phyloP scores from a whole-genome alignment of 1,140 invertebrate species.

The Wasmannia auropunctata region DNA sequence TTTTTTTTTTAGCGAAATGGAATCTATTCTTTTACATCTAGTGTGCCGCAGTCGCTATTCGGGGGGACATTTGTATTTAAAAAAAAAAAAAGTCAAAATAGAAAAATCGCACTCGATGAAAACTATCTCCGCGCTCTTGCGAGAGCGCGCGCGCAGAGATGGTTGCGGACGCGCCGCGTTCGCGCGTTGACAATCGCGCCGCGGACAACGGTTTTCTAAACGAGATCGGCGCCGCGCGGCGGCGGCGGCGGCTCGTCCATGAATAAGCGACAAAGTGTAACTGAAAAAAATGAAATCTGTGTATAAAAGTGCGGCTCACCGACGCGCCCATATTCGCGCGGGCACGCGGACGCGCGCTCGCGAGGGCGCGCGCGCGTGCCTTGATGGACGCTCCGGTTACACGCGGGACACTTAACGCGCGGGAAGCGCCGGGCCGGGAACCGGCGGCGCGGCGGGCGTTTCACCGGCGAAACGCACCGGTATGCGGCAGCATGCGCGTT shows the following conservation, averaged over 20 bases:
- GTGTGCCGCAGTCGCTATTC: not conserved
- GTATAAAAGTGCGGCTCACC: conserved; percentile 61
- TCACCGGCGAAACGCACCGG: conserved; percentile 76
- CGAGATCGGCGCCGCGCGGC: conserved; percentile 16
- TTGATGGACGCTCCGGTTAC: conserved; percentile 72
- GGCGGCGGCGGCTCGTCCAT: not conserved
- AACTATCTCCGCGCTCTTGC: not conserved
- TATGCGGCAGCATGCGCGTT: conserved; percentile 81
- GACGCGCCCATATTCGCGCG: conserved; percentile 62
- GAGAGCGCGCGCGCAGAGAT: conserved; percentile 2
- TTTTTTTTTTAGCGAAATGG: not conserved
- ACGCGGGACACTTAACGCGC: conserved; percentile 72
- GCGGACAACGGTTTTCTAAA: conserved; percentile 16
- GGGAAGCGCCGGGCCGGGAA: conserved; percentile 58
- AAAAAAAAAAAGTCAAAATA: conserved; percentile 7
- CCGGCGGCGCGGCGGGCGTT: conserved; percentile 68
- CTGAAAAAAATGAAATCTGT: conserved; percentile 74
- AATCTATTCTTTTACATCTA: not conserved
- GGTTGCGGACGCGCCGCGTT: not conserved
- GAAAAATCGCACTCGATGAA: conserved; percentile 42
- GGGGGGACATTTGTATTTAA: not conserved
- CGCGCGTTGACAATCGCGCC: conserved; percentile 14
- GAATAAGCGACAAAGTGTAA: conserved; percentile 72
- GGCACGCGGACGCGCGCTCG: not conserved
- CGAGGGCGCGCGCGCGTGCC: conserved; percentile 35